Percentiles rank a stretch among this genome's conserved stretches.
phyloP scores from a whole-genome alignment of 2,797 vertebrate genomes.

The Phyllotis vaccarum region DNA sequence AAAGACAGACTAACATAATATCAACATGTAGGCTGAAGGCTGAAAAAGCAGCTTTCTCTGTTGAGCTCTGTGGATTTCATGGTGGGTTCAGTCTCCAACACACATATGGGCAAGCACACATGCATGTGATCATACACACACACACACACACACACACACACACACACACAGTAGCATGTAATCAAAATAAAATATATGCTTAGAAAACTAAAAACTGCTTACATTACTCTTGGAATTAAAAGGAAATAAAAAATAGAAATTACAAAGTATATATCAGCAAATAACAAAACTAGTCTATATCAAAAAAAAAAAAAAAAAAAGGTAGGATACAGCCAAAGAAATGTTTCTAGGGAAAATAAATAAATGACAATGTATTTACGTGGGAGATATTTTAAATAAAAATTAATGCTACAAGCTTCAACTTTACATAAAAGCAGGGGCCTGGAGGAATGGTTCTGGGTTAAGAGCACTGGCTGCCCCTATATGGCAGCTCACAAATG shows the following conservation, averaged over 20 bases:
- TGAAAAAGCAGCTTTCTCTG: neutral
- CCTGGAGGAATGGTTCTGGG: neutral
- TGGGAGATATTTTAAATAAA: neutral
- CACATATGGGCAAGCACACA: neutral
- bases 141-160: neutral
- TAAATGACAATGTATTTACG: neutral
- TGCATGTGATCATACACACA: neutral
- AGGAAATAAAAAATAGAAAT: neutral
- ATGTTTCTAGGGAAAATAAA: neutral
- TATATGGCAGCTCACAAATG: neutral
- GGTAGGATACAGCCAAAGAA: neutral
- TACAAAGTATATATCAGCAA: neutral
- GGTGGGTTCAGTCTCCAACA: neutral
- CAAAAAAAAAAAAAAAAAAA: neutral
- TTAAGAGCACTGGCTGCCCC: neutral
- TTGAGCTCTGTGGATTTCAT: neutral
- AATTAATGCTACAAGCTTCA: neutral
- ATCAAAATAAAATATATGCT: slow-evolving; percentile 7
- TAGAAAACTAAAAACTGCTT: neutral
- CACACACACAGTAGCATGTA: neutral
- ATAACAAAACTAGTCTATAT: neutral
- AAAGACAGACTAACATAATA: neutral
- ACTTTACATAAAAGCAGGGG: neutral
- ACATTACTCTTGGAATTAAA: neutral
- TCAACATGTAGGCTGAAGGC: neutral